Percentiles rank a stretch among this genome's conserved stretches.
phyloP scores from a whole-genome alignment of 2,888 invertebrate species.

The Papilio elwesi region DNA sequence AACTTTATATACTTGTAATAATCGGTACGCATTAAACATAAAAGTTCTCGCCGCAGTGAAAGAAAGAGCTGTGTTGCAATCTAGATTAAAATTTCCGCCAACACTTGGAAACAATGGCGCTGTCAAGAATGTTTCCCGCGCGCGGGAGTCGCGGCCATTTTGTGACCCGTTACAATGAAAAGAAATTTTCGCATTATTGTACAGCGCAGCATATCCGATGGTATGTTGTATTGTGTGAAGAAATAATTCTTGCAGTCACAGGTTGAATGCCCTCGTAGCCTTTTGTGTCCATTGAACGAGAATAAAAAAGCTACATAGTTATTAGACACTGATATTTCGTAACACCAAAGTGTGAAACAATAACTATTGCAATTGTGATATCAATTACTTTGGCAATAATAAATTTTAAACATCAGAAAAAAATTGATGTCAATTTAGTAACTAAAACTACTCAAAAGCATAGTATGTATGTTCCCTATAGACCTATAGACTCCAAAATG shows the following conservation, averaged over 20 bases:
- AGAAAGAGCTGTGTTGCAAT: slow-evolving; percentile 21
- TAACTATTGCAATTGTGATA: not conserved
- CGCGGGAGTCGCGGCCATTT: slow-evolving; percentile 44
- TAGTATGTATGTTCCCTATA: no score
- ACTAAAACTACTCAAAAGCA: no score
- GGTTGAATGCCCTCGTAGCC: slow-evolving; percentile 57
- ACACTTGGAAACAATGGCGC: slow-evolving; percentile 43
- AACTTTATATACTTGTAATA: not conserved
- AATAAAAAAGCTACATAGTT: slow-evolving; percentile 42
- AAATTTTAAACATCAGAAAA: no score
- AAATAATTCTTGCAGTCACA: slow-evolving; percentile 47
- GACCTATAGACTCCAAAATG: no score
- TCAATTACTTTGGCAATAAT: not conserved
- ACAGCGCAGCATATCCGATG: slow-evolving; percentile 32
- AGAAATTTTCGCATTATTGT: slow-evolving; percentile 41
- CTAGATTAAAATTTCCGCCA: slow-evolving; percentile 41
- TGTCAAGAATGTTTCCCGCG: slow-evolving; percentile 42
- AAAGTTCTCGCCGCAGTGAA: slow-evolving; percentile 21
- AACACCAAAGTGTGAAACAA: not conserved
- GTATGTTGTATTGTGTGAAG: slow-evolving; percentile 42
- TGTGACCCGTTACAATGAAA: slow-evolving; percentile 41
- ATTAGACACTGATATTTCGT: slow-evolving; percentile 35
- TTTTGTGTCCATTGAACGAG: slow-evolving; percentile 51
- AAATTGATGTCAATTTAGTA: no score
- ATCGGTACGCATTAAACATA: slow-evolving; percentile 16